Conservation (phyloP, 1,140 invertebrate species). For the Diuraphis noxia region DNA sequence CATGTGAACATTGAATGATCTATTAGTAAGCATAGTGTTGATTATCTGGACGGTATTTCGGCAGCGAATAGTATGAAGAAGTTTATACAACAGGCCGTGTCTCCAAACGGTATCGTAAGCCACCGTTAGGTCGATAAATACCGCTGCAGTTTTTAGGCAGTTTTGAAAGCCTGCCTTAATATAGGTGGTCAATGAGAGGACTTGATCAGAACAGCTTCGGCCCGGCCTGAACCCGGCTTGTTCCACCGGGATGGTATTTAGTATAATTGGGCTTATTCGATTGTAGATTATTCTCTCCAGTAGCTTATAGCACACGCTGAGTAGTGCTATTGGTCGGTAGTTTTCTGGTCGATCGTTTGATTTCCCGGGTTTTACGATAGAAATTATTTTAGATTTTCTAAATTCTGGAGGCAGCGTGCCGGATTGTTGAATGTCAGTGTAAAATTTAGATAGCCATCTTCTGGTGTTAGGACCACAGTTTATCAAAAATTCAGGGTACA, state of each 20-base stretch:
- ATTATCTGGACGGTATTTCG: slow-evolving; percentile 31
- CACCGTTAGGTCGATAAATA: slow-evolving; percentile 53
- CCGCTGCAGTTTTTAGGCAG: slow-evolving; percentile 38
- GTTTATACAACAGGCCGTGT: slow-evolving; percentile 36
- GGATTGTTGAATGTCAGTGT: slow-evolving; percentile 19
- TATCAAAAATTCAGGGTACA: slow-evolving; percentile 30
- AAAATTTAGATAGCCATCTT: slow-evolving; percentile 39
- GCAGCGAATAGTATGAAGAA: slow-evolving; percentile 30
- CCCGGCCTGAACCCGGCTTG: slow-evolving; percentile 54
- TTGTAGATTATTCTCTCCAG: slow-evolving; percentile 53
- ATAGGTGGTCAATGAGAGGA: slow-evolving; percentile 54
- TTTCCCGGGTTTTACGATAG: slow-evolving; percentile 54
- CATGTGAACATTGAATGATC: slow-evolving; percentile 27
- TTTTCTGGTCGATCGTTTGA: slow-evolving; percentile 52
- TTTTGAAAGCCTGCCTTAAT: slow-evolving; percentile 55
- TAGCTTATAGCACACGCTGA: slow-evolving; percentile 53
- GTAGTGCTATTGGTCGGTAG: slow-evolving; percentile 53
- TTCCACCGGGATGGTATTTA: slow-evolving; percentile 39
- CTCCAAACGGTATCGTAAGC: slow-evolving; percentile 53
- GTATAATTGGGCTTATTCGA: slow-evolving; percentile 34
- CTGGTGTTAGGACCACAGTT: slow-evolving; percentile 42
- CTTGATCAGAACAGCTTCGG: slow-evolving; percentile 47
- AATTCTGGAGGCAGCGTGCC: slow-evolving; percentile 44
- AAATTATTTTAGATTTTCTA: slow-evolving; percentile 53
- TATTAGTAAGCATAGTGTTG: slow-evolving; percentile 45